Percentiles rank a stretch among this genome's conserved stretches.
phyloP scores from a whole-genome alignment of 2,797 vertebrate genomes.

The Chiloscyllium punctatum region DNA sequence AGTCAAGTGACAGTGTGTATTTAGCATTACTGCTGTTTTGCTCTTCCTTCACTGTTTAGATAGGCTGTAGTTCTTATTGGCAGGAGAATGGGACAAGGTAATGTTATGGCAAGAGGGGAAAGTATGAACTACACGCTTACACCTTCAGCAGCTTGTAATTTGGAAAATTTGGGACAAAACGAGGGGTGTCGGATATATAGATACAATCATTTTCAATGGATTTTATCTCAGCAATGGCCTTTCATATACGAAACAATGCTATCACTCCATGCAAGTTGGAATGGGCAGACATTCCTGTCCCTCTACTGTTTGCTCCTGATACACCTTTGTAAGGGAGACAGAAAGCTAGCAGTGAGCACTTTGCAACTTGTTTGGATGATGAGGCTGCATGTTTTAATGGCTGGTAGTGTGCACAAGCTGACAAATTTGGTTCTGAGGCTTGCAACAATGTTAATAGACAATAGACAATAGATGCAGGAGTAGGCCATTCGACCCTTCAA shows the following conservation, averaged over 20 bases:
- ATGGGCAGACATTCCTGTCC: not conserved
- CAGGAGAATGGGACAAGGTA: too few species aligned
- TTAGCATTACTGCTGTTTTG: not conserved
- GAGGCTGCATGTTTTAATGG: not conserved
- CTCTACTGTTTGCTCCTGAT: not conserved
- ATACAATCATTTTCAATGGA: too few species aligned
- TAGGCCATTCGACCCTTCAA: too few species aligned
- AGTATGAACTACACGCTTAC: too few species aligned
- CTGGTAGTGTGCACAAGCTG: not conserved
- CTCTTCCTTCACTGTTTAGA: not conserved
- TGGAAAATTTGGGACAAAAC: too few species aligned
- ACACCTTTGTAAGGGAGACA: not conserved
- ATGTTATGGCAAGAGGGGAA: too few species aligned
- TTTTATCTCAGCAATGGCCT: too few species aligned
- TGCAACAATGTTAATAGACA: not conserved
- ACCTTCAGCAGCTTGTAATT: too few species aligned
- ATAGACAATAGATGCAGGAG: too few species aligned
- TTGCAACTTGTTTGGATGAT: not conserved
- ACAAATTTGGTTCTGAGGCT: not conserved
- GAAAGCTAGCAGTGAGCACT: not conserved
- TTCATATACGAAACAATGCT: too few species aligned
- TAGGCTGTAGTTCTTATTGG: not conserved
- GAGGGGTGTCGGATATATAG: too few species aligned
- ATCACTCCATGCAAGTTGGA: not conserved
- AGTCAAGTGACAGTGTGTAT: not conserved